These are phyloP conservation scores for Lepidonotus clava DNA, from an alignment of 2,888 invertebrate species.

Conservation along the genomic window DNA sequence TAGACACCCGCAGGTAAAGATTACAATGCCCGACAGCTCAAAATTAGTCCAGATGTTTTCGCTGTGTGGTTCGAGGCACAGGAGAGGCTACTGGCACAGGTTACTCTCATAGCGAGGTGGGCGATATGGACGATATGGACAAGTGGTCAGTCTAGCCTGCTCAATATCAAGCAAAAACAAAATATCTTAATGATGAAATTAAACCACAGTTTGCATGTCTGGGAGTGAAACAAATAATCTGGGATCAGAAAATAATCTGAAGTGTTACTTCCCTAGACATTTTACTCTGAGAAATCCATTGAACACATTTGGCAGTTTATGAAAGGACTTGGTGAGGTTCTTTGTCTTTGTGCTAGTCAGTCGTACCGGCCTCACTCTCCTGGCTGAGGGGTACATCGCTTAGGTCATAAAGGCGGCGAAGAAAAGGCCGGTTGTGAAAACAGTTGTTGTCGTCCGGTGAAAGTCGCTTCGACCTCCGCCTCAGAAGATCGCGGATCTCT, in stretches of 20 bases:
- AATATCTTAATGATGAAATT: background rate
- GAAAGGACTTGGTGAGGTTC: no score
- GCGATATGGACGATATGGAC: background rate
- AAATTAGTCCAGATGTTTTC: no score
- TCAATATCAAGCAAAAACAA: background rate
- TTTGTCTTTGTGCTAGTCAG: no score
- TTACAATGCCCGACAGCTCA: no score
- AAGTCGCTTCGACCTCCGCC: slow-evolving; percentile 63
- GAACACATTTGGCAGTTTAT: no score
- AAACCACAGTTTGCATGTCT: background rate
- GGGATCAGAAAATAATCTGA: background rate
- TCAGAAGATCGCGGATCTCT: slow-evolving; percentile 69
- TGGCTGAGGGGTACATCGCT: slow-evolving; percentile 11
- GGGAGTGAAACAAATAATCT: background rate
- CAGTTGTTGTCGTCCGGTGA: slow-evolving; percentile 64
- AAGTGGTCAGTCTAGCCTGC: background rate
- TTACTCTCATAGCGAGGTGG: background rate
- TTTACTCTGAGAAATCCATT: no score
- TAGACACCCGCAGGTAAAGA: no score
- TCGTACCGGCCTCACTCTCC: no score
- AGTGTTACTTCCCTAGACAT: no score
- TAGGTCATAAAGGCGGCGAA: slow-evolving; percentile 67
- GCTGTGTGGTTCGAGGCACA: no score
- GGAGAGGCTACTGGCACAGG: background rate
- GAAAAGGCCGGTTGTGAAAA: slow-evolving; percentile 73